phyloP scores from a whole-genome alignment of 92 coral and sea anemone genomes.

The Porites rus region DNA sequence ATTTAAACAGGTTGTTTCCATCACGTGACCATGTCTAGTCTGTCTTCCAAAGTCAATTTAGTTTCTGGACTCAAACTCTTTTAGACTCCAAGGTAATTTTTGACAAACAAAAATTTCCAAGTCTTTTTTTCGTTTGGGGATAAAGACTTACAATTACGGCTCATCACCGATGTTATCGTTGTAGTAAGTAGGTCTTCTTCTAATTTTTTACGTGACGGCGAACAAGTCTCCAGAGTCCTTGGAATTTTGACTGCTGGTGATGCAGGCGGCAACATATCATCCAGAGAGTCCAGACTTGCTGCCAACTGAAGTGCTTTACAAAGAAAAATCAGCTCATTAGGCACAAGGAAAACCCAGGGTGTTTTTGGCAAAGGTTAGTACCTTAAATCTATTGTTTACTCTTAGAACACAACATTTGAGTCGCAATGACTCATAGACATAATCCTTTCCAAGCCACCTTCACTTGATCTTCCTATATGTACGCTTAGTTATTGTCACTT shows the following conservation, averaged over 20 bases:
- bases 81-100: neutral
- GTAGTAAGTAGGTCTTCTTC: constrained; percentile 19
- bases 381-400: no score
- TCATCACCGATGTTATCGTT: constrained; percentile 33
- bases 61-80: no score
- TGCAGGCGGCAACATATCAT: constrained; percentile 10
- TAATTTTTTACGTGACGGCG: constrained; percentile 13
- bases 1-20: no score
- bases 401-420: no score
- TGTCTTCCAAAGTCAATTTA: no score
- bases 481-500: no score
- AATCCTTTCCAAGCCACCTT: no score
- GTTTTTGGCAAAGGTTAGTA: no score
- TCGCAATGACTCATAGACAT: no score
- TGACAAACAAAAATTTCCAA: neutral
- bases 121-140: neutral
- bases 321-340: neutral
- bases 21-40: no score
- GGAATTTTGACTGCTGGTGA: constrained; percentile 7
- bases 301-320: neutral
- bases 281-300: neutral
- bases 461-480: no score
- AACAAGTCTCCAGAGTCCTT: constrained; percentile 29
- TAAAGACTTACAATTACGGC: neutral
- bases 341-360: no score